A percentile compares a stretch with the other conserved stretches of the same genome.
phyloP scores from a whole-genome alignment of 64 coral and sea anemone genomes.

The Porites australiensis region DNA sequence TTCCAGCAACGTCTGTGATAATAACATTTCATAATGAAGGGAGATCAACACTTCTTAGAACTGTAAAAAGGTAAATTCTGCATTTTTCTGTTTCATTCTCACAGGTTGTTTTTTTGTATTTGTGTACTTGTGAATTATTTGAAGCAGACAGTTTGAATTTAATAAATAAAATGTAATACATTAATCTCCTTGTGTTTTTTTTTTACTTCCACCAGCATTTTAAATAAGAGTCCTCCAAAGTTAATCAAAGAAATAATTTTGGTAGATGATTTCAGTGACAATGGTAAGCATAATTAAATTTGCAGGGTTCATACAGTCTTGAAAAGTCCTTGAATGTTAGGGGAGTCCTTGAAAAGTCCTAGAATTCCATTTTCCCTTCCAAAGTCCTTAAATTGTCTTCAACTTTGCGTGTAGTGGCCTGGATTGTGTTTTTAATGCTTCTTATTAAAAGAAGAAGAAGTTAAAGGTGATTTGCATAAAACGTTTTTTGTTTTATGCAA shows the following conservation, averaged over 20 bases:
- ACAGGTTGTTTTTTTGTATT: background rate
- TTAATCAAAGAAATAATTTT: slow-evolving; percentile 96
- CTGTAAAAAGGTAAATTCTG: slow-evolving; percentile 81
- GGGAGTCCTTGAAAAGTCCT: too few species aligned
- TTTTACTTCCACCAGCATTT: slow-evolving; percentile 78
- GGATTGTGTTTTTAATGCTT: too few species aligned
- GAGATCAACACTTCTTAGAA: slow-evolving; percentile 97
- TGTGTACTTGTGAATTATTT: background rate
- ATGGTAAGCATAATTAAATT: slow-evolving; percentile 65
- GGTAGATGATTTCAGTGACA: slow-evolving; percentile 96
- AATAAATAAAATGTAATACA: background rate
- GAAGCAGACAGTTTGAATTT: background rate
- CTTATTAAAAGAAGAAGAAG: too few species aligned
- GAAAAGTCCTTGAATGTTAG: too few species aligned
- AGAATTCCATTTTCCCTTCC: too few species aligned
- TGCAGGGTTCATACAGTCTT: too few species aligned
- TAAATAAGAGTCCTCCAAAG: slow-evolving; percentile 96
- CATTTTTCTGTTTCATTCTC: background rate
- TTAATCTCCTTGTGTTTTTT: background rate
- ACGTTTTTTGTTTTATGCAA: too few species aligned
- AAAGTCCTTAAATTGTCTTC: too few species aligned
- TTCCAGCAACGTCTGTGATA: slow-evolving; percentile 96
- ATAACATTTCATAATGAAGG: slow-evolving; percentile 99
- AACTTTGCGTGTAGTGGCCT: too few species aligned
- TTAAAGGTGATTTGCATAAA: too few species aligned